Evolutionary conservation across 2,113 vertebrate species (phyloP).

Genomic region (Spheniscus mendiculus): DNA sequence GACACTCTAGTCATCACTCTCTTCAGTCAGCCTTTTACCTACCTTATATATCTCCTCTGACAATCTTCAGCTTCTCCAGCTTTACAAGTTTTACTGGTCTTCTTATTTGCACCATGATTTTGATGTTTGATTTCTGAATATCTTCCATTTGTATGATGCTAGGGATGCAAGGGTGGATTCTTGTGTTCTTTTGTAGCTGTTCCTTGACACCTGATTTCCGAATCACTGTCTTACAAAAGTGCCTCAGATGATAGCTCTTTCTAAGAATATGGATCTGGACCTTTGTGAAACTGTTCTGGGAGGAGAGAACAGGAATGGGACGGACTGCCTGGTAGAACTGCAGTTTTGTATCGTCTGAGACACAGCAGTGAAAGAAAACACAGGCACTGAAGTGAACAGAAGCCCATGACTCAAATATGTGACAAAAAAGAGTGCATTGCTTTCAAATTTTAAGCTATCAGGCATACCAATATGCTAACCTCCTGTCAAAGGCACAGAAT

Average conservation of each 20-base stretch:
- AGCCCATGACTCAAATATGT: neutral
- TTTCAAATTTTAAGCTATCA: neutral
- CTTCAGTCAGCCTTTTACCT: neutral
- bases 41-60: neutral
- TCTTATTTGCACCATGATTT: neutral
- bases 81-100: conserved; percentile 1
- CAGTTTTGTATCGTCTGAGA: neutral
- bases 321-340: neutral
- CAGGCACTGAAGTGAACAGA: neutral
- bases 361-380: neutral
- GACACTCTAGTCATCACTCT: neutral
- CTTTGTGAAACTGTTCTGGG: neutral
- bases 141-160: neutral
- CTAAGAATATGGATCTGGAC: neutral
- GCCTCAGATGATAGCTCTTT: neutral
- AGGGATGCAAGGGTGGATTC: neutral
- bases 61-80: neutral
- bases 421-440: neutral
- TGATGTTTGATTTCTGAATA: neutral
- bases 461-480: neutral
- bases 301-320: neutral
- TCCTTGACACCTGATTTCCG: neutral
- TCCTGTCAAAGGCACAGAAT: neutral
- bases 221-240: neutral
- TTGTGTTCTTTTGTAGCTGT: neutral